Evolutionary conservation across 2,797 vertebrate genomes (phyloP).

Genomic region (Carduelis carduelis): DNA sequence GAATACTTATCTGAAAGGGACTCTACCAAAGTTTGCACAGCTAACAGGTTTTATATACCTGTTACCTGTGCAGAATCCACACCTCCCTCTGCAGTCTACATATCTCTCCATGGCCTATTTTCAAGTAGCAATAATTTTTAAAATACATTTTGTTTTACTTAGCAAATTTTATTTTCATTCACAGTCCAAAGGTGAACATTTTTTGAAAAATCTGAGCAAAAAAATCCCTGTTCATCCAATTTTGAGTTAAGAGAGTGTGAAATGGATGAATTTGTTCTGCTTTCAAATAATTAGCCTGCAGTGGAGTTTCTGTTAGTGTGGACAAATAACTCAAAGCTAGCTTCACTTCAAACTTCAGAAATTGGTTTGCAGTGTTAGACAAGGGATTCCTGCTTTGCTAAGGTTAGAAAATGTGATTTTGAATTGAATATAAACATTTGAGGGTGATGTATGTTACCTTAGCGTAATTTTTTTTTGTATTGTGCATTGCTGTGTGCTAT

Average conservation of each 20-base stretch:
- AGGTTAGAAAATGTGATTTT: constrained; percentile 40
- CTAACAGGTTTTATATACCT: not conserved
- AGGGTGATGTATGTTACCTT: constrained; percentile 24
- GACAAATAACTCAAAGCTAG: constrained; percentile 36
- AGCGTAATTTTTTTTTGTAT: not conserved
- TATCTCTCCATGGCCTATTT: not conserved
- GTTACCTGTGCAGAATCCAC: not conserved
- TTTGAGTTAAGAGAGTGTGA: constrained; percentile 40
- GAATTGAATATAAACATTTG: constrained; percentile 34
- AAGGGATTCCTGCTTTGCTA: constrained; percentile 26
- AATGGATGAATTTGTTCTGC: constrained; percentile 53
- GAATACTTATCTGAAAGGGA: not conserved
- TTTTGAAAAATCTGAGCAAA: constrained; percentile 7
- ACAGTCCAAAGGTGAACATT: constrained; percentile 8
- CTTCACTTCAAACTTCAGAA: constrained; percentile 5
- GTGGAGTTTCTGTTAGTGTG: not conserved
- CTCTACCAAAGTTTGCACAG: not conserved
- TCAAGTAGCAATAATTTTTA: not conserved
- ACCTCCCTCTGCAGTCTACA: not conserved
- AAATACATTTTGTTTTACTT: constrained; percentile 4
- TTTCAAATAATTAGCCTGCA: constrained; percentile 43
- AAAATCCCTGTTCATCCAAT: not conserved
- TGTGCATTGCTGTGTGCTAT: not conserved
- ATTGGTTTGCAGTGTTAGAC: not conserved
- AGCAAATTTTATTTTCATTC: constrained; percentile 7